These are phyloP conservation scores for Sipha maydis DNA, from an alignment of 2,888 invertebrate genomes.

Conservation along the genomic window DNA sequence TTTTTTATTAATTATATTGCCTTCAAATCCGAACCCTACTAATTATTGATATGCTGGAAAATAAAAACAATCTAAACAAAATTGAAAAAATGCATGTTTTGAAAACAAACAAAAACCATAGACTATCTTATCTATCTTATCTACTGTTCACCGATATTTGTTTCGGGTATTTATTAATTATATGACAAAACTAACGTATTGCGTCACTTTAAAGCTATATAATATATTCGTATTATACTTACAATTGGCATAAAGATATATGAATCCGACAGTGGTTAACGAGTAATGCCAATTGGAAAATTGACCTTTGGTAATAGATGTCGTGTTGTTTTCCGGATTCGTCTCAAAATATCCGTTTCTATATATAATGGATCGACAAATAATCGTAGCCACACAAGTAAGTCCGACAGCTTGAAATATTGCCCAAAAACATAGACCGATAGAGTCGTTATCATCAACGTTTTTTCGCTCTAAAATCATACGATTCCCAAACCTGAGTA, in stretches of 20 bases:
- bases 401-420: slow-evolving; percentile 46
- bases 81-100: too few species aligned
- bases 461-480: slow-evolving; percentile 22
- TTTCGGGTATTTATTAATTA: too few species aligned
- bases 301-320: slow-evolving; percentile 12
- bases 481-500: background rate
- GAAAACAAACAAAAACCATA: too few species aligned
- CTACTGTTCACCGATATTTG: too few species aligned
- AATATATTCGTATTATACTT: background rate
- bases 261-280: slow-evolving; percentile 35
- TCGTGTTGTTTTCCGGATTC: background rate
- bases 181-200: background rate
- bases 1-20: too few species aligned
- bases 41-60: too few species aligned
- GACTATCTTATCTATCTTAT: too few species aligned
- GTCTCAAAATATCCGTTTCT: slow-evolving; percentile 1
- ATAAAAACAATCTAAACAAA: too few species aligned
- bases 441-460: background rate
- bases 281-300: slow-evolving; percentile 55
- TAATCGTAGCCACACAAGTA: slow-evolving; percentile 25
- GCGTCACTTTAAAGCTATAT: background rate
- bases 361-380: slow-evolving; percentile 39
- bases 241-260: slow-evolving; percentile 55
- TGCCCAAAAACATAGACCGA: slow-evolving; percentile 46
- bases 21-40: too few species aligned